phyloP scores from a whole-genome alignment of 2,113 vertebrate species.

The Sapayoa aenigma region DNA sequence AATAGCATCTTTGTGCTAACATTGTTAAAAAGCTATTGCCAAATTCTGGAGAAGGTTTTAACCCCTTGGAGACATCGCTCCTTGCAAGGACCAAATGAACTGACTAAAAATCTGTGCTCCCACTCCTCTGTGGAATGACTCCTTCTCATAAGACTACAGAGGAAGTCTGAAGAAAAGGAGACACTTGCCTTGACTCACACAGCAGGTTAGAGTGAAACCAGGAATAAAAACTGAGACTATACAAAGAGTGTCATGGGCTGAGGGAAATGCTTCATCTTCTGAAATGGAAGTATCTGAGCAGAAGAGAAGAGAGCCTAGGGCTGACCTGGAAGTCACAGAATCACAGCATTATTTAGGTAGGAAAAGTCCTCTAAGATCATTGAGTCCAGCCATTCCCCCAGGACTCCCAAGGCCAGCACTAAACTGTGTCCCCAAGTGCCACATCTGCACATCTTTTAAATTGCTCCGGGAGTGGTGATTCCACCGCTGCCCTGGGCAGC shows the following conservation, averaged over 20 bases:
- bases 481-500: neutral
- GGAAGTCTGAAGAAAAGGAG: neutral
- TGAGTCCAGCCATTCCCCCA: neutral
- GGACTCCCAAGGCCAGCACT: neutral
- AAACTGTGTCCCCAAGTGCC: rapidly evolving
- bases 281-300: too few species aligned
- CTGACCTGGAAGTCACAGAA: neutral
- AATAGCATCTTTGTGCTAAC: neutral
- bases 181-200: too few species aligned
- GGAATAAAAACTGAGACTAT: too few species aligned
- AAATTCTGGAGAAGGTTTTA: neutral
- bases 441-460: neutral
- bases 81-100: neutral
- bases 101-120: neutral
- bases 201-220: too few species aligned
- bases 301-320: neutral
- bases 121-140: neutral
- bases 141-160: neutral
- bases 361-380: neutral
- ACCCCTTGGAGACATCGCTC: neutral
- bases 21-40: neutral
- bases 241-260: too few species aligned
- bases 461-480: neutral
- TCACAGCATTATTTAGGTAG: neutral
- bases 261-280: too few species aligned